Conservation (phyloP, 2,888 invertebrate species). For the Pandemis corylana region DNA sequence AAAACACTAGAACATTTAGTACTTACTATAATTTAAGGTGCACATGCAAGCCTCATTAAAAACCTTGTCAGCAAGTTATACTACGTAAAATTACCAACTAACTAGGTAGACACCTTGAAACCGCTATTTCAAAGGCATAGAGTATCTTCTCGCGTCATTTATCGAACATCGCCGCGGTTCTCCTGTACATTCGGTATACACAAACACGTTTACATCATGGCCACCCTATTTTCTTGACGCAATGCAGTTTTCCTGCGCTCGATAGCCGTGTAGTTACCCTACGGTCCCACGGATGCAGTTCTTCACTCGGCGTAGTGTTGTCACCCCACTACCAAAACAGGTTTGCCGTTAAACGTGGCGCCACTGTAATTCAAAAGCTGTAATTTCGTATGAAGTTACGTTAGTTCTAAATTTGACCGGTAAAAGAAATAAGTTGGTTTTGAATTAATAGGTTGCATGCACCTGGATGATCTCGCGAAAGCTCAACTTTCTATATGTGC, state of each 20-base stretch:
- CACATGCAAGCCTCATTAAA: not conserved
- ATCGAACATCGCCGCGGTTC: not conserved
- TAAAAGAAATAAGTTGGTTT: constrained; percentile 4
- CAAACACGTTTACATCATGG: constrained; percentile 16
- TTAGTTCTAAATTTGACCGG: constrained; percentile 8
- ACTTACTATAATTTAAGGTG: not conserved
- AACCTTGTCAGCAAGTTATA: constrained; percentile 2
- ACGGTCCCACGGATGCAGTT: constrained; percentile 17
- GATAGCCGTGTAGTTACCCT: constrained; percentile 29
- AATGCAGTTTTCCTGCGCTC: constrained; percentile 40
- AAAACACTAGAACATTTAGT: not conserved
- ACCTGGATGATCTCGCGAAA: constrained; percentile 25
- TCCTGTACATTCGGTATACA: not conserved
- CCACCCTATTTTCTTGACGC: constrained; percentile 29
- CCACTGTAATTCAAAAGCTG: not conserved
- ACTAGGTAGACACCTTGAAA: not conserved
- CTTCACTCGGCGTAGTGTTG: constrained; percentile 6
- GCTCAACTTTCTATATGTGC: constrained; percentile 13
- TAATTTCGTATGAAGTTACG: not conserved
- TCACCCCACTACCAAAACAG: constrained; percentile 9
- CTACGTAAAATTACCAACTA: not conserved
- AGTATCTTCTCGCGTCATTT: not conserved
- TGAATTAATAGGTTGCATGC: constrained; percentile 19
- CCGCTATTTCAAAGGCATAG: not conserved
- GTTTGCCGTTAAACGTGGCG: constrained; percentile 6